Evolutionary conservation across 2,888 invertebrate genomes (phyloP).

Genomic region (Athripsodes cinereus): DNA sequence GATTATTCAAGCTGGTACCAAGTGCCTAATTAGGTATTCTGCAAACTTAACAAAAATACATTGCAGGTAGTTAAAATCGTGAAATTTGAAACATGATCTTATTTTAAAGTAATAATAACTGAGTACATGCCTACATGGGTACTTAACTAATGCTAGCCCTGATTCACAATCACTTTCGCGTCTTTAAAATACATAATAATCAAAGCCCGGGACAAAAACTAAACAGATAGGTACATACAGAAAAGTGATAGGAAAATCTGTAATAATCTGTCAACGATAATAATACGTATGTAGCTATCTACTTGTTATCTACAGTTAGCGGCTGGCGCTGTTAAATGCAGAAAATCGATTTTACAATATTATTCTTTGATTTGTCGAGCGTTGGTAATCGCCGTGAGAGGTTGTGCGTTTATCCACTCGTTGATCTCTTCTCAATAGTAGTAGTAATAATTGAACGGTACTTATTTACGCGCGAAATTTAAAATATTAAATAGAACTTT

Average conservation of each 20-base stretch:
- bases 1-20: too few species aligned
- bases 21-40: too few species aligned
- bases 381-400: neutral
- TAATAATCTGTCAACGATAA: neutral
- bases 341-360: too few species aligned
- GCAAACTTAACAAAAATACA: too few species aligned
- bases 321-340: too few species aligned
- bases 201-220: neutral
- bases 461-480: neutral
- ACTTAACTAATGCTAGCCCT: neutral
- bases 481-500: neutral
- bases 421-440: neutral
- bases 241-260: neutral
- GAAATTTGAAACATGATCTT: too few species aligned
- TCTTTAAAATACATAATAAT: too few species aligned
- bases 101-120: too few species aligned
- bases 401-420: neutral
- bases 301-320: neutral
- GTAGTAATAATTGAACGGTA: too few species aligned
- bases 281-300: neutral
- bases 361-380: neutral
- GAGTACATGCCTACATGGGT: neutral
- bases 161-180: conserved; percentile 1
- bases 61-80: too few species aligned
- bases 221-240: neutral